phyloP scores from a whole-genome alignment of 2,888 invertebrate genomes.

The Cactoblastis cactorum region DNA sequence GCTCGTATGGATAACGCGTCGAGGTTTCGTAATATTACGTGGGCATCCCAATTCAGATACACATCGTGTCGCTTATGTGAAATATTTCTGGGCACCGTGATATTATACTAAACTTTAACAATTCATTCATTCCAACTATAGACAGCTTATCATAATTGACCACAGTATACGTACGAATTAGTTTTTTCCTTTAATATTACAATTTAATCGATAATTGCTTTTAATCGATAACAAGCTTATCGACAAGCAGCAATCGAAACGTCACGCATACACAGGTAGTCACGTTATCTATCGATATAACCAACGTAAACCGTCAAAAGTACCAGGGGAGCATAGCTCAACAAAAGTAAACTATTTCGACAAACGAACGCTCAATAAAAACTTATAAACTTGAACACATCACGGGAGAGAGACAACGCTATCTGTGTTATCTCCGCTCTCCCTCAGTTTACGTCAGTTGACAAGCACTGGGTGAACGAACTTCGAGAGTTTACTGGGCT shows the following conservation, averaged over 20 bases:
- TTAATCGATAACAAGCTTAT: slow-evolving; percentile 18
- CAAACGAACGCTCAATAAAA: slow-evolving; percentile 68
- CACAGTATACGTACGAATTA: no score
- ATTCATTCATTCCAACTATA: not conserved
- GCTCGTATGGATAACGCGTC: slow-evolving; percentile 38
- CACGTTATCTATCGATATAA: slow-evolving; percentile 69
- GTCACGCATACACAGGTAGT: slow-evolving; percentile 41
- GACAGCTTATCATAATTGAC: no score
- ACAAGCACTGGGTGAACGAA: slow-evolving; percentile 80
- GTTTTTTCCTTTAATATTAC: not conserved
- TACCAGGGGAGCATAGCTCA: slow-evolving; percentile 68
- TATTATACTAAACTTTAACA: slow-evolving; percentile 2
- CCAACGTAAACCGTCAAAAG: slow-evolving; percentile 71
- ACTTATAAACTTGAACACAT: slow-evolving; percentile 69
- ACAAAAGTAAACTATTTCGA: slow-evolving; percentile 71
- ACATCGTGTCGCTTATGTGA: slow-evolving; percentile 24
- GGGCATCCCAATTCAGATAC: slow-evolving; percentile 27
- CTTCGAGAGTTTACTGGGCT: slow-evolving; percentile 79
- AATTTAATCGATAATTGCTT: not conserved
- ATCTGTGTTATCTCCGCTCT: slow-evolving; percentile 51
- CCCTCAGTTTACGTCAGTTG: slow-evolving; percentile 74
- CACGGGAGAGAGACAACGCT: slow-evolving; percentile 52
- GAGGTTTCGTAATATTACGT: slow-evolving; percentile 48
- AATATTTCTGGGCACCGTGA: slow-evolving; percentile 17
- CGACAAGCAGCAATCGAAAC: slow-evolving; percentile 32